A percentile compares a stretch with the other conserved stretches of the same genome.
Evolutionary conservation across 2,888 invertebrate genomes (phyloP).

Genomic region (Chrysolina oricalcia): DNA sequence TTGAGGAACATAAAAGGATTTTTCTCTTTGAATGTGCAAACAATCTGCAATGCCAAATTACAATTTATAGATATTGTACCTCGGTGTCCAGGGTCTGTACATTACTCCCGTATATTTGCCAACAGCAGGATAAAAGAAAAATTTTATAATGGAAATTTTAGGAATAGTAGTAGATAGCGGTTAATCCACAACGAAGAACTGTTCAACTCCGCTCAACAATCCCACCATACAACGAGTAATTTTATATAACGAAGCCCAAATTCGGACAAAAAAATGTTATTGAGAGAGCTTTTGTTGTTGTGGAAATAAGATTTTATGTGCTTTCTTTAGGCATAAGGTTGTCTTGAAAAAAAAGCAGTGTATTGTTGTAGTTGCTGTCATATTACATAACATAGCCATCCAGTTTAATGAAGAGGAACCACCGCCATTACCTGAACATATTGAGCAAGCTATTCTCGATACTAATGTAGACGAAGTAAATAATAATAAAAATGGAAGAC

Average conservation of each 20-base stretch:
- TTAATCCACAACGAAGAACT: too few species aligned
- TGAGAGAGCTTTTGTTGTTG: constrained; percentile 25
- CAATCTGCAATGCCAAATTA: constrained; percentile 24
- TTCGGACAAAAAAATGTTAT: constrained; percentile 29
- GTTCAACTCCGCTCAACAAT: too few species aligned
- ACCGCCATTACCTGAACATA: background rate
- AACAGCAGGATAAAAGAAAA: constrained; percentile 8
- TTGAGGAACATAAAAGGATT: constrained; percentile 37
- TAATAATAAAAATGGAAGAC: background rate
- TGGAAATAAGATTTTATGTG: background rate
- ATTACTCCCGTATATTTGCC: constrained; percentile 33
- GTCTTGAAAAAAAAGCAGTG: constrained; percentile 15
- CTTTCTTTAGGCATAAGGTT: constrained; percentile 28
- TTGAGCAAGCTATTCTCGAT: background rate
- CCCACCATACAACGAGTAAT: background rate
- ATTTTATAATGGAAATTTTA: constrained; percentile 24
- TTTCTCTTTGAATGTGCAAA: constrained; percentile 36
- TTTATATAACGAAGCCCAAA: constrained; percentile 30
- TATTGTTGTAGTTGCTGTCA: background rate
- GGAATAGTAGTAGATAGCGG: background rate
- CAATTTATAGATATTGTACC: constrained; percentile 30
- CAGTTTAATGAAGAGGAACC: background rate
- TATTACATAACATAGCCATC: constrained; percentile 1
- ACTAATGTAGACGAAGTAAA: background rate
- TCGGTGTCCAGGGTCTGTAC: constrained; percentile 33